Evolutionary conservation across 2,113 vertebrate species (phyloP).

Genomic region (Phainopepla nitens): DNA sequence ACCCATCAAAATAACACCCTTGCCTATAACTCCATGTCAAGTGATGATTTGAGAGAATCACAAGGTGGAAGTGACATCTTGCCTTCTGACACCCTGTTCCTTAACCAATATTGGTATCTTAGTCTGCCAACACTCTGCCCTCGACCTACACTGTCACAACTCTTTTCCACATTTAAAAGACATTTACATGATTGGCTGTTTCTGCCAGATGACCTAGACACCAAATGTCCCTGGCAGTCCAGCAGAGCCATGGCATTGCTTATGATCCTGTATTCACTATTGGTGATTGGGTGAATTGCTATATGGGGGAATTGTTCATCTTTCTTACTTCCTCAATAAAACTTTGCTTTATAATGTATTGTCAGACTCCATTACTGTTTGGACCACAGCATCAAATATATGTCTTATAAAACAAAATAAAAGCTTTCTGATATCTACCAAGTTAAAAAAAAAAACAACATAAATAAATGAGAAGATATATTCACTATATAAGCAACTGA

Average conservation of each 20-base stretch:
- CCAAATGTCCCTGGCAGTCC: background rate
- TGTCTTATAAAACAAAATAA: background rate
- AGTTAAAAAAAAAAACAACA: background rate
- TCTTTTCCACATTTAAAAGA: background rate
- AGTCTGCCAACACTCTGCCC: background rate
- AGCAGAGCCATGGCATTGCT: background rate
- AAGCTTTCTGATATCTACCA: background rate
- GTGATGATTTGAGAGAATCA: background rate
- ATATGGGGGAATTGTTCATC: background rate
- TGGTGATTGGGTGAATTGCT: background rate
- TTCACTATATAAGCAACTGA: background rate
- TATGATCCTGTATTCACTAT: background rate
- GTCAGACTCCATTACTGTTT: background rate
- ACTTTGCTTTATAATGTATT: background rate
- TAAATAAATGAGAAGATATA: background rate
- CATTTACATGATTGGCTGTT: background rate
- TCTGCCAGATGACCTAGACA: background rate
- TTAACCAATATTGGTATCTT: background rate
- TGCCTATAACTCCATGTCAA: background rate
- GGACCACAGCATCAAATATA: background rate
- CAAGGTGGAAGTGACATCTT: background rate
- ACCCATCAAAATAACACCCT: background rate
- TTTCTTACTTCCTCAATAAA: background rate
- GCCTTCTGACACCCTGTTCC: background rate
- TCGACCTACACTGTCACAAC: background rate